These are phyloP conservation scores for Mus minutoides DNA, from an alignment of 2,797 vertebrate genomes.

Conservation along the genomic window DNA sequence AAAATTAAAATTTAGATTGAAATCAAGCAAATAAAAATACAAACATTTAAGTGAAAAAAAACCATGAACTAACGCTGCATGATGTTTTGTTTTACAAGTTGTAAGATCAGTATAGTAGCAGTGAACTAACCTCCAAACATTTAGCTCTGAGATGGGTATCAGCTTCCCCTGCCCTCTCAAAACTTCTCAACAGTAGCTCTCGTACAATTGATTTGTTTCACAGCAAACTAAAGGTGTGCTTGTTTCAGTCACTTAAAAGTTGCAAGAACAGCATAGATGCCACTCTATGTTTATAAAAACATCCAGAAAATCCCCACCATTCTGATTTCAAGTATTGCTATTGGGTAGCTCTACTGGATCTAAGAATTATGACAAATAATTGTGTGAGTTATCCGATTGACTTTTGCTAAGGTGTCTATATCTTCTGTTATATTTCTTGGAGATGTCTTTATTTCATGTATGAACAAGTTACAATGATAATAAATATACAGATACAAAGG, in stretches of 20 bases:
- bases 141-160: constrained; percentile 56
- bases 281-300: not conserved
- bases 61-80: not conserved
- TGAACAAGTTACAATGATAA: not conserved
- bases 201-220: not conserved
- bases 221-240: not conserved
- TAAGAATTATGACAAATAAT: constrained; percentile 43
- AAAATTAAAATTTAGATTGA: not conserved
- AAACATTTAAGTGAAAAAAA: not conserved
- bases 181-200: not conserved
- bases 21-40: not conserved
- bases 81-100: not conserved
- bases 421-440: not conserved
- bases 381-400: not conserved
- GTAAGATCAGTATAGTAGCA: not conserved
- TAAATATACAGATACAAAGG: not conserved
- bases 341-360: constrained; percentile 26
- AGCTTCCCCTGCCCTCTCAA: constrained; percentile 38
- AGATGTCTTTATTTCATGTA: not conserved
- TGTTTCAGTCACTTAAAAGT: not conserved
- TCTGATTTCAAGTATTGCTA: not conserved
- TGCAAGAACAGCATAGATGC: not conserved
- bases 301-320: not conserved
- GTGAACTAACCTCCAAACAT: constrained; percentile 58
- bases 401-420: not conserved